These are phyloP conservation scores for Agrypnus murinus DNA, from an alignment of 2,888 invertebrate species.

Conservation along the genomic window DNA sequence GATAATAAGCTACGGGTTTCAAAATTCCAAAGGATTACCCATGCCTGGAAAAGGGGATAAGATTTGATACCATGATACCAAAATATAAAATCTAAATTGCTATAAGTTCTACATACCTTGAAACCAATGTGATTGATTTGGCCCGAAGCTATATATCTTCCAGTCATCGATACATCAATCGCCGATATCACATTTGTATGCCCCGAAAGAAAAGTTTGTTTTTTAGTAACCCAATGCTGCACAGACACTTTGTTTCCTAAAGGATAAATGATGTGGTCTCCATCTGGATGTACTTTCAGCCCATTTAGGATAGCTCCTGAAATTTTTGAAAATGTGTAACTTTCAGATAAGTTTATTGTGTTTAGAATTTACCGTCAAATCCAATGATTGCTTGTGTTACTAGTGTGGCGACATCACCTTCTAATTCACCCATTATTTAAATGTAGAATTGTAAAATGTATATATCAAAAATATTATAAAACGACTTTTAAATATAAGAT, in stretches of 20 bases:
- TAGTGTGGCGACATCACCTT: conserved; percentile 76
- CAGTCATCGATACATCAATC: conserved; percentile 82
- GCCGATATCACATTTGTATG: conserved; percentile 88
- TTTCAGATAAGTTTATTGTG: background rate
- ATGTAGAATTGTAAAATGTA: background rate
- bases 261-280: conserved; percentile 82
- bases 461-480: too few relatives aligned
- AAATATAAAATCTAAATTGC: background rate
- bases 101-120: conserved; percentile 74
- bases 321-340: conserved; percentile 51
- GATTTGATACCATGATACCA: conserved; percentile 46
- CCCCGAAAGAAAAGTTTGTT: conserved; percentile 84
- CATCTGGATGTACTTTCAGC: conserved; percentile 82
- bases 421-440: conserved; percentile 43
- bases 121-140: conserved; percentile 94
- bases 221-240: conserved; percentile 79
- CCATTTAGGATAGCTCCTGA: conserved; percentile 73
- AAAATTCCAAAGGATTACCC: conserved; percentile 92
- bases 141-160: conserved; percentile 90
- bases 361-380: conserved; percentile 81
- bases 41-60: too few relatives aligned
- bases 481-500: too few relatives aligned
- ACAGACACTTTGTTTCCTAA: conserved; percentile 87
- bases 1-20: conserved; percentile 76
- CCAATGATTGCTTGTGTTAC: conserved; percentile 84